Base-by-base conservation (phyloP, 2,888 invertebrate species). In the Saturnia pavonia region DNA sequence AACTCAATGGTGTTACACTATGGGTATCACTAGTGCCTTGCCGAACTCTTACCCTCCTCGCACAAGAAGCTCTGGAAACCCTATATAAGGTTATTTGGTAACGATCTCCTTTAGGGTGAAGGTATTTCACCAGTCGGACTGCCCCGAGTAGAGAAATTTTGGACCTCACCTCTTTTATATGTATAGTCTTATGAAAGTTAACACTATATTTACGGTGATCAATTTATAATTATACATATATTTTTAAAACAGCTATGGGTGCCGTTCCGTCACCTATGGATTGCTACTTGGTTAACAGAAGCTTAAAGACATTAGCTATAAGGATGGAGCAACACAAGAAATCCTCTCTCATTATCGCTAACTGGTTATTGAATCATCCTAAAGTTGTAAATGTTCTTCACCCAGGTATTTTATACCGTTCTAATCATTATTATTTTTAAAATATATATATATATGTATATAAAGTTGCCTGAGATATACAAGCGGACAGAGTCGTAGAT, bases 231-330 rank as follows among this genome's bases (percentile, higher is more conserved):
- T n/a, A n/a, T n/a, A n/a, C n/a, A n/a, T n/a, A n/a, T n/a, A n/a
- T n/a, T n/a, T n/a, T 19, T 3, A 80, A 93, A 85, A 72, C 91
- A 97, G 98, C 98, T 6, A 95, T 97, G 94, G 99, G 99, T 69
- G 96, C 97, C 65, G 96, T 99, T 19, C 99, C 99, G 1, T 98
- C 99, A 0, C 99, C 99, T 0, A 98, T 99, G 85, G 99, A 99
- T 88, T 99, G 99, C 88, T 98, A 96, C 85, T 95, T 98, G 85
- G 98, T 99, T 0, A 98, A 97, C 85, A 95, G 98, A 74, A 98
- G 99, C 82, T 91, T 99, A 72, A 99, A 99, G 92, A 99, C 99
- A 0, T 94, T 99, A 42, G 96, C 97, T 8, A 81, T 99, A 42
- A 95, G 99, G 70, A 99, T 99, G 99, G 95, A 97, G 76, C 96